Evolutionary conservation across 1,140 invertebrate species (phyloP), one percentile per base, ranked within the genome.

Genomic region (Oppia nitens): DNA sequence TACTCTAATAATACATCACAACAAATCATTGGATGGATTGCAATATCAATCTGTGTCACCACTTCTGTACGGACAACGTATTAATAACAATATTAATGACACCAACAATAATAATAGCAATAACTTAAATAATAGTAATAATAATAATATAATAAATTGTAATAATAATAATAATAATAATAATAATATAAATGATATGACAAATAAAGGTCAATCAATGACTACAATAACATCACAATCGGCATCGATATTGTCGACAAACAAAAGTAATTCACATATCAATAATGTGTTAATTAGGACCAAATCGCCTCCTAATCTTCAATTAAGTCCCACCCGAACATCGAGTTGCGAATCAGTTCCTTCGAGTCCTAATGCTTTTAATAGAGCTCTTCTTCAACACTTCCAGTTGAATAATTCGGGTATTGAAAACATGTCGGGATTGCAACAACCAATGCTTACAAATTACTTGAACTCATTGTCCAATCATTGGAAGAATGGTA

Each of bases 1-100:
- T 61, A 70, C 69, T 60, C 61, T 71, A 11, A 69, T 70, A 47
- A 70, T 70, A 21, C 68, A 69, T 57, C 63, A 67, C 17, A 68
- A 66, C 55, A 61, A 55, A 47, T 47, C 55, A 23, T 11, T 55
- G 51, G 61, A 62, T 47, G 59, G 60, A 14, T 20, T 27, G 17
- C 21, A 25, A n/a, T 26, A 52, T 52, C 17, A 6, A 3, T 63
- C 63, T 48, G 58, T 57, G 24, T 65, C 64, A 28, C 55, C 65
- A 45, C 62, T 28, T 23, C 24, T 67, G 48, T 65, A 66, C 57
- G 48, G 64, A 24, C 29, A 64, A 62, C 50, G 25, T 20, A 57
- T 40, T 21, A 48, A 58, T 12, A 32, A 45, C 17, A 55, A 21
- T 11, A 25, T 11, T 2, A 57, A 58, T 27, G 40, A 24, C 12